Evolutionary conservation across 2,797 vertebrate species (phyloP).

Genomic region (Gambusia yucatana): DNA sequence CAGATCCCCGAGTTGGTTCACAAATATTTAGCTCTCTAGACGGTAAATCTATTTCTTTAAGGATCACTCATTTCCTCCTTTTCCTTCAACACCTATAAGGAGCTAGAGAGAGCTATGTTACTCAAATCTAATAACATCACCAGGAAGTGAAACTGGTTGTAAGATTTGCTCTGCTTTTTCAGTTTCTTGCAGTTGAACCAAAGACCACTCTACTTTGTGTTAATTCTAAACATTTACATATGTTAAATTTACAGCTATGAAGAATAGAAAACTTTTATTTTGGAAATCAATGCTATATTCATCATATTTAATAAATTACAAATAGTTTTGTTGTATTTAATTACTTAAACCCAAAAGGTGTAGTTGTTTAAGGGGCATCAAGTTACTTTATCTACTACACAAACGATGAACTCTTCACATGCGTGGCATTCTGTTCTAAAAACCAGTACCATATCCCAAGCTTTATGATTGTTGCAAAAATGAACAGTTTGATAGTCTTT

Average conservation of each 20-base stretch:
- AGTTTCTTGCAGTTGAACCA: not conserved
- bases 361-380: not conserved
- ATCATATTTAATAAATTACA: not conserved
- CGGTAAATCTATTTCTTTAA: not conserved
- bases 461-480: not conserved
- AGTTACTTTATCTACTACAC: not conserved
- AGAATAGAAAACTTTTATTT: not conserved
- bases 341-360: not conserved
- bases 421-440: not conserved
- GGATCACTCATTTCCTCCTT: not conserved
- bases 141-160: slow-evolving; percentile 10
- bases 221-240: not conserved
- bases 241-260: not conserved
- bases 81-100: not conserved
- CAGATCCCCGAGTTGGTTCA: not conserved
- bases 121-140: not conserved
- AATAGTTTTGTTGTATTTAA: not conserved
- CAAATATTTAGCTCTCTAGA: not conserved
- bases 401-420: not conserved
- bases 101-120: slow-evolving; percentile 4
- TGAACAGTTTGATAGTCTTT: not conserved
- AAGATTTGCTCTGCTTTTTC: not conserved
- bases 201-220: not conserved
- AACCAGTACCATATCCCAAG: not conserved
- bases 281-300: not conserved